phyloP scores from a whole-genome alignment of 1,140 invertebrate species.

The Lanistes nyassanus region DNA sequence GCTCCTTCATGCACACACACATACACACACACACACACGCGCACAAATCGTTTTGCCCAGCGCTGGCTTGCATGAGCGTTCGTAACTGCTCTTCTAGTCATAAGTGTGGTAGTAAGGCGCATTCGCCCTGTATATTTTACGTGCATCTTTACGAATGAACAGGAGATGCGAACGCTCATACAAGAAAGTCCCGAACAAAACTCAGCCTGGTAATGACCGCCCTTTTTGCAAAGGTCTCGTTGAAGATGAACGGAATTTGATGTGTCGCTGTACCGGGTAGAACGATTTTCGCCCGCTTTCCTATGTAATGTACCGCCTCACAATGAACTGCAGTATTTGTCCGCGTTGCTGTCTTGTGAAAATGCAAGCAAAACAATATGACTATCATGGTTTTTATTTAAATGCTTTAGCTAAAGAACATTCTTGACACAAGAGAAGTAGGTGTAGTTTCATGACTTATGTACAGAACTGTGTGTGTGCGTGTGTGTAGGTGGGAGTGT shows the following conservation, averaged over 20 bases:
- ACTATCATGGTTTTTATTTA: background rate
- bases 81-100: too few relatives aligned
- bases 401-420: too few relatives aligned
- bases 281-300: background rate
- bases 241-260: background rate
- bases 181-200: background rate
- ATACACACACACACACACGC: conserved; percentile 6
- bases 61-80: too few relatives aligned
- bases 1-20: conserved; percentile 1
- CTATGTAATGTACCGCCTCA: background rate
- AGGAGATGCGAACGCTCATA: too few relatives aligned
- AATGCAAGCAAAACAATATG: too few relatives aligned
- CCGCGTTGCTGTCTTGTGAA: background rate
- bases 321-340: background rate
- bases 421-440: background rate
- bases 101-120: too few relatives aligned
- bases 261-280: too few relatives aligned
- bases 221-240: too few relatives aligned
- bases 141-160: too few relatives aligned
- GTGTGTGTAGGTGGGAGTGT: conserved; percentile 3
- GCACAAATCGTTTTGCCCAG: background rate
- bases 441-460: background rate
- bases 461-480: background rate
- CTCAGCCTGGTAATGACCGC: too few relatives aligned
- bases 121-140: too few relatives aligned